Base-by-base conservation (phyloP, 1,140 invertebrate genomes). In the Carposina sasakii region DNA sequence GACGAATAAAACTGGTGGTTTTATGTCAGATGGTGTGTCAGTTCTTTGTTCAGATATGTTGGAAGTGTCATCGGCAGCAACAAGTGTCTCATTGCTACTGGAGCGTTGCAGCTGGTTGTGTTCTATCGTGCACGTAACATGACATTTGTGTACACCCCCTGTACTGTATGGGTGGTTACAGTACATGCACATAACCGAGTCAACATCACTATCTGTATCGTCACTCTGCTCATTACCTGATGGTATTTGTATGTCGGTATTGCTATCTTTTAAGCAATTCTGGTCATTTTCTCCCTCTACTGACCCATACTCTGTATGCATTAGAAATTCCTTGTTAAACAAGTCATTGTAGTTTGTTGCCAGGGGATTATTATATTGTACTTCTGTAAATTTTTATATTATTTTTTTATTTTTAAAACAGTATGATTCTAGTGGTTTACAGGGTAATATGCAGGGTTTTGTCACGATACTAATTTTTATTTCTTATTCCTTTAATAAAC, bases 171-270 rank as follows among this genome's bases (percentile, higher is more conserved):
- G 73, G 43, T 84, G 56, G 57, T 63, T 78, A 46, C 81, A 84
- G 40, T 76, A 76, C 5, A 69, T 71, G 70, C 81, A 84, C 56
- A 76, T 81, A 12, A 84, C 63, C 1, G 77, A 84, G 45, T 81
- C 81, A 44, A 81, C 63, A 52, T 84, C 81, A 66, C 77, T 84
- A 37, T 84, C 81, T 44, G 81, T 84, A 45, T 81, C 81, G 71
- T 84, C 81, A 63, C 81, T 84, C 12, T 58, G 68, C 55, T 78
- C 75, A 39, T 71, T 55, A 20, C 39, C 17, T 16, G 19, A 15
- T 33, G 48, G 6, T 53, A 43, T 48, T 52, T 45, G 23, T 48
- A 19, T 45, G 53, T 37, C 28, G 12, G 34, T 26, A 33, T 34
- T 56, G 9, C 39, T 52, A 45, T 74, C 68, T 54, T 72, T 75